Base-by-base conservation (phyloP, 2,113 vertebrate species). In the Procavia capensis region DNA sequence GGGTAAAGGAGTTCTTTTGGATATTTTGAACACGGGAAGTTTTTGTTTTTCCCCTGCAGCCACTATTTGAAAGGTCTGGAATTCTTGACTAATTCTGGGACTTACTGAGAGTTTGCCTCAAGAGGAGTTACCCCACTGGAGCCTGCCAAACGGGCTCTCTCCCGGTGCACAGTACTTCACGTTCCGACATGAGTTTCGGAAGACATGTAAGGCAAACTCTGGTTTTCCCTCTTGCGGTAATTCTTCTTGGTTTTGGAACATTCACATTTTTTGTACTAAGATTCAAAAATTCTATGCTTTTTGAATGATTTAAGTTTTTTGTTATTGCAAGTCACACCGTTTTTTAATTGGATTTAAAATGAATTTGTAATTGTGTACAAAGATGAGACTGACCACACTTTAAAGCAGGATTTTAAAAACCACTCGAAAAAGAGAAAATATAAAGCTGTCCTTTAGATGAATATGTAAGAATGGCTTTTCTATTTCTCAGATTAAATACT, bases 321-420 rank as follows among this genome's bases (percentile, higher is more conserved):
- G 17, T 91, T 79, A 16, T 70, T 66, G 34, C 10, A 86, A 43
- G 74, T 47, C 14, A 63, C 6, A 90, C 9, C 61, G 6, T 19
- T 95, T 95, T 92, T 66, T 64, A 82, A 34, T 36, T 9, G 50
- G 31, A 43, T 68, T 96, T n/a, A 9, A 84, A 88, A 88, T 72
- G 10, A 63, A 85, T 76, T 94, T 87, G 14, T 4, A 85, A 94
- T 36, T 80, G 61, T 36, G 29, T 68, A 57, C 25, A 78, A 79
- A 85, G 34, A 88, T 5, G 78, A 79, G 27, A 72, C 79, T 24
- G 13, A 14, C 13, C 29, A 68, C 3, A 45, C 17, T 79, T 63
- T 88, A 63, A 31, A 43, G 82, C 92, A n/a, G 43, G 81, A 8
- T 9, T 19, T 29, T 50, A 19, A 66, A 88, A 89, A 91, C 3